Conservation (phyloP, 1,140 invertebrate species). For the Liolophura sinensis region DNA sequence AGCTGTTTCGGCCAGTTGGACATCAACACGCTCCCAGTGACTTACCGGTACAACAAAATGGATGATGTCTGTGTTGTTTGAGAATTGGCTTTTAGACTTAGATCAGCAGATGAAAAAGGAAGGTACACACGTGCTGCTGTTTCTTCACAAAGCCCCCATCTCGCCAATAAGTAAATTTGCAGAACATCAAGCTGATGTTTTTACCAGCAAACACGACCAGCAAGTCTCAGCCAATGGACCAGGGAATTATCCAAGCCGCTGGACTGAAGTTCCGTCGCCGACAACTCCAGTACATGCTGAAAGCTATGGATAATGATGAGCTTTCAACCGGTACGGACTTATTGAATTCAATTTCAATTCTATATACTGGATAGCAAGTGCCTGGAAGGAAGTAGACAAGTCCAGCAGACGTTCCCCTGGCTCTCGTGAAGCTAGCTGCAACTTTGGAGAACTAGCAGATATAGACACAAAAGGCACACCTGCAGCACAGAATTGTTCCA, state of each 20-base stretch:
- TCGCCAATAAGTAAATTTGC: constrained; percentile 13
- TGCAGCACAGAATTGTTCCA: too few species aligned
- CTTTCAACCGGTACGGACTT: too few species aligned
- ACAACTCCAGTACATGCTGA: too few species aligned
- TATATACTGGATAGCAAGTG: too few species aligned
- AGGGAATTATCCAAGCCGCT: constrained; percentile 29
- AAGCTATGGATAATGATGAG: too few species aligned
- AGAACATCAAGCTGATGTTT: constrained; percentile 17
- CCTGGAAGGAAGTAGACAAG: too few species aligned
- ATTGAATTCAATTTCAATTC: too few species aligned
- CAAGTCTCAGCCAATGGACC: constrained; percentile 24
- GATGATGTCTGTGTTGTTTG: constrained; percentile 14
- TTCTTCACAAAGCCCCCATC: constrained; percentile 22
- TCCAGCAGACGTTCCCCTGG: too few species aligned
- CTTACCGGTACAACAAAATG: constrained; percentile 17
- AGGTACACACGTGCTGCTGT: constrained; percentile 16
- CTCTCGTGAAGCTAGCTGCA: too few species aligned
- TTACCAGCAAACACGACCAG: constrained; percentile 28
- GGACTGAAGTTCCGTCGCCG: constrained; percentile 13
- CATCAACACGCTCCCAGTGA: constrained; percentile 12
- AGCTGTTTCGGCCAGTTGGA: constrained; percentile 18
- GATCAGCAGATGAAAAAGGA: constrained; percentile 19
- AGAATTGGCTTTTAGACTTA: constrained; percentile 18
- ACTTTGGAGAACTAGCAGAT: too few species aligned
- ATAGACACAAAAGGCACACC: too few species aligned